These are phyloP conservation scores for Styela clava DNA, from an alignment of 23 tunicate species.

Conservation along the genomic window DNA sequence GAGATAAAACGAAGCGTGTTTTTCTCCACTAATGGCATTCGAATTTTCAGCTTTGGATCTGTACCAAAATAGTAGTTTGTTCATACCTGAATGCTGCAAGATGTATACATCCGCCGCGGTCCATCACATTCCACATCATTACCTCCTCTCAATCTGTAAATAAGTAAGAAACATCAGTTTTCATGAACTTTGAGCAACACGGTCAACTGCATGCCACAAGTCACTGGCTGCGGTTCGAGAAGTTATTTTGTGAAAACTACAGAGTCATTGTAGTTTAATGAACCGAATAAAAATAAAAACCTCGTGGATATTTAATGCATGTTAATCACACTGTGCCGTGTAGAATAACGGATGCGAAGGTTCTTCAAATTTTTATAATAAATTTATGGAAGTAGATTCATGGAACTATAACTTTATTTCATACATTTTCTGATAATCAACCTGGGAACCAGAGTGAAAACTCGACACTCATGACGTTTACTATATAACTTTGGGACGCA, in stretches of 20 bases:
- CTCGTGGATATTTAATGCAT: no score
- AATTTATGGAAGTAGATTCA: no score
- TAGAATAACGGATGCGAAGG: no score
- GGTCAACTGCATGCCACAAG: not conserved
- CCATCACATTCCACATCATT: slow-evolving; percentile 33
- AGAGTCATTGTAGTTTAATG: not conserved
- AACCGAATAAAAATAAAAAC: not conserved
- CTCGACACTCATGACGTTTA: no score
- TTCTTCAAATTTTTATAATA: no score
- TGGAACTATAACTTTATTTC: no score
- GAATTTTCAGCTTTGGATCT: not conserved
- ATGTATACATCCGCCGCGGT: slow-evolving; percentile 36
- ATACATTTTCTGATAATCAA: no score
- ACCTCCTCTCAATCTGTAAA: not conserved
- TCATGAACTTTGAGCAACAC: not conserved
- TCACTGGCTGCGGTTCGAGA: not conserved
- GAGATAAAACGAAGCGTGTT: no score
- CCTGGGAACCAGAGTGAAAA: no score
- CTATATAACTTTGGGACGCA: no score
- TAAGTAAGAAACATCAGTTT: not conserved
- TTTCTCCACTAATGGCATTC: no score
- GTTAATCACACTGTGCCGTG: no score
- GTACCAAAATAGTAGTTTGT: not conserved
- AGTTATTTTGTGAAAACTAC: not conserved
- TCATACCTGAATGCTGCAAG: slow-evolving; percentile 55